Percentiles rank a stretch among this genome's conserved stretches.
These are phyloP conservation scores for Carassius carassius DNA, from an alignment of 2,113 vertebrate genomes.

Conservation along the genomic window DNA sequence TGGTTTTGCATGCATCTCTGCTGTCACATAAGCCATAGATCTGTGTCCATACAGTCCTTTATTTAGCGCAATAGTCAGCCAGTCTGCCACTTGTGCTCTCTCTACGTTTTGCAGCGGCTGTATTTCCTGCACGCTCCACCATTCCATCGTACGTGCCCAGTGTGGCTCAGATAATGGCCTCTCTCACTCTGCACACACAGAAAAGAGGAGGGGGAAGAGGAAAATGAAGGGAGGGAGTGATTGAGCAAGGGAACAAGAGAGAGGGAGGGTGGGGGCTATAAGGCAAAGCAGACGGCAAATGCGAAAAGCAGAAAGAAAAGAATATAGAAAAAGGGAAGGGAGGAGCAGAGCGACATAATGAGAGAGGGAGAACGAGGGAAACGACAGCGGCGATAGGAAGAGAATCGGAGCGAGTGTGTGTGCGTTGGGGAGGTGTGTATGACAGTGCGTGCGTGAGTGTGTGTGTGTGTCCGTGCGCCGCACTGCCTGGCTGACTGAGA, in stretches of 20 bases:
- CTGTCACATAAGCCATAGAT: neutral
- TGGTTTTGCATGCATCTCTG: neutral
- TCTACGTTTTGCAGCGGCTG: slow-evolving; percentile 42
- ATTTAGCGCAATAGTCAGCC: slow-evolving; percentile 4
- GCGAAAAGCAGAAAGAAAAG: slow-evolving; percentile 70
- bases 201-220: slow-evolving; percentile 69
- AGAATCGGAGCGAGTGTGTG: slow-evolving; percentile 67
- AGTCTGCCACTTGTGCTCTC: slow-evolving; percentile 40
- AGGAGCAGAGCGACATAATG: slow-evolving; percentile 76
- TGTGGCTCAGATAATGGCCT: slow-evolving; percentile 83
- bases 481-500: slow-evolving; percentile 62
- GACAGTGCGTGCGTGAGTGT: slow-evolving; percentile 47
- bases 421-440: slow-evolving; percentile 68
- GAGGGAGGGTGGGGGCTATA: slow-evolving; percentile 66
- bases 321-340: slow-evolving; percentile 78
- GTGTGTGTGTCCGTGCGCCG: slow-evolving; percentile 60
- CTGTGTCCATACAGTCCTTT: slow-evolving; percentile 3
- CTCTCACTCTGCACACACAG: slow-evolving; percentile 76
- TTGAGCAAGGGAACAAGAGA: slow-evolving; percentile 49
- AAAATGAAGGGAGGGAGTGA: slow-evolving; percentile 61
- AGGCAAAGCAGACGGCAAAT: slow-evolving; percentile 72
- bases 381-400: slow-evolving; percentile 48
- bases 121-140: slow-evolving; percentile 73
- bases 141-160: slow-evolving; percentile 82
- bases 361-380: slow-evolving; percentile 69